Conservation (phyloP, 2,888 invertebrate species). For the Scaeva pyrastri region DNA sequence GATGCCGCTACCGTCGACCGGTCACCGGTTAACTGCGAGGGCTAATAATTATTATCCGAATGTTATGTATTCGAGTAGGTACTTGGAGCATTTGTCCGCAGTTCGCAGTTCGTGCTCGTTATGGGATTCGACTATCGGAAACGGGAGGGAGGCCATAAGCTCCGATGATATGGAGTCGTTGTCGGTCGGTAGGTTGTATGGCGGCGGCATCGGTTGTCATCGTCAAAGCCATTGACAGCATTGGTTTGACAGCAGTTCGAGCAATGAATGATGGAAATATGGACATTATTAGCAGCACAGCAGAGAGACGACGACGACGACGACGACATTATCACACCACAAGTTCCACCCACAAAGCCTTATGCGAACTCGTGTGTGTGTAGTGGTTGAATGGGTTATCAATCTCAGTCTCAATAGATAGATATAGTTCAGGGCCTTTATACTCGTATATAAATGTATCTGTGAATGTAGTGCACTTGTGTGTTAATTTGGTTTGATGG, state of each 20-base stretch:
- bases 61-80: not conserved
- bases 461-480: too few species aligned
- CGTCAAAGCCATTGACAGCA: not conserved
- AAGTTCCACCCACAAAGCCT: slow-evolving; percentile 46
- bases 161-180: not conserved
- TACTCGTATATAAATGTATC: too few species aligned
- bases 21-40: slow-evolving; percentile 52
- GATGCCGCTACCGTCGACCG: not conserved
- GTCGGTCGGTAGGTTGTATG: too few species aligned
- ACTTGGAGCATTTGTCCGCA: slow-evolving; percentile 32
- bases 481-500: not conserved
- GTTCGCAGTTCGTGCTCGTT: not conserved
- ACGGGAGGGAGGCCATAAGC: not conserved
- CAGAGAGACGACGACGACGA: not conserved
- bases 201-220: too few species aligned
- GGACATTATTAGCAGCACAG: slow-evolving; percentile 6
- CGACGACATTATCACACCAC: slow-evolving; percentile 11
- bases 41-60: slow-evolving; percentile 52
- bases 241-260: not conserved
- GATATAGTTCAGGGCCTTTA: slow-evolving; percentile 38
- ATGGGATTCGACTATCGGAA: not conserved
- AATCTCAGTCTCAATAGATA: slow-evolving; percentile 50
- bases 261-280: not conserved
- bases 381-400: slow-evolving; percentile 41
- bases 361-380: not conserved